Base-by-base conservation (phyloP, 2,113 vertebrate genomes). In the Neoarius graeffei region DNA sequence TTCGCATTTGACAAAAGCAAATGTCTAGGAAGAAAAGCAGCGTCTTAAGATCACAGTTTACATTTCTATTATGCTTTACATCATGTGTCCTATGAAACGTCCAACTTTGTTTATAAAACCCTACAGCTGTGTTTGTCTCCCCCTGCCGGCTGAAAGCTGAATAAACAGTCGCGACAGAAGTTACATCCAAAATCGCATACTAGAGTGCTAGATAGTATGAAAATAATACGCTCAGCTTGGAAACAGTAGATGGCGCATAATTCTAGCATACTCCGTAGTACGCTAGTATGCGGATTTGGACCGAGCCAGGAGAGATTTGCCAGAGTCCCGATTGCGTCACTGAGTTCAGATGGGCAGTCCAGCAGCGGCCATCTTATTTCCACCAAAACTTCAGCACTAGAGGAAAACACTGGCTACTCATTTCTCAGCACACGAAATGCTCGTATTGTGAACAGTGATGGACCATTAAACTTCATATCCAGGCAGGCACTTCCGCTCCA, bases 311-410 rank as follows among this genome's bases (percentile, higher is more conserved):
- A 27, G 67, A 79, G 82, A 66, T 79, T 69, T 79, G 91, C 90
- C 89, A 50, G 52, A 83, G 79, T 88, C 82, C 92, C 90, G 92
- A 92, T 94, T 81, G 93, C 95, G 95, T 96, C 94, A 95, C 90
- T 77, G 88, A 89, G 87, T 90, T 91, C 93, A 94, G 92, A 94
- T 86, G 83, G 90, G 89, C 74, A 88, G 91, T 92, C 83, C 87
- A 92, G 91, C 93, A 92, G 95, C 95, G 93, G 95, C 95, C 95
- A 96, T 96, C 95, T 96, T 96, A 92, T 93, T 84, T 94, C 93
- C 87, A 93, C 92, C 94, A 94, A 95, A 95, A 95, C 94, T 96
- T 95, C 92, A 90, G 92, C 80, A 90, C 90, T 88, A 1, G 89
- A 80, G 66, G 81, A 89, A 91, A 77, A 79, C 84, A 88, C 62